Evolutionary conservation across 2,797 vertebrate species (phyloP).

Genomic region (Phataginus tricuspis): DNA sequence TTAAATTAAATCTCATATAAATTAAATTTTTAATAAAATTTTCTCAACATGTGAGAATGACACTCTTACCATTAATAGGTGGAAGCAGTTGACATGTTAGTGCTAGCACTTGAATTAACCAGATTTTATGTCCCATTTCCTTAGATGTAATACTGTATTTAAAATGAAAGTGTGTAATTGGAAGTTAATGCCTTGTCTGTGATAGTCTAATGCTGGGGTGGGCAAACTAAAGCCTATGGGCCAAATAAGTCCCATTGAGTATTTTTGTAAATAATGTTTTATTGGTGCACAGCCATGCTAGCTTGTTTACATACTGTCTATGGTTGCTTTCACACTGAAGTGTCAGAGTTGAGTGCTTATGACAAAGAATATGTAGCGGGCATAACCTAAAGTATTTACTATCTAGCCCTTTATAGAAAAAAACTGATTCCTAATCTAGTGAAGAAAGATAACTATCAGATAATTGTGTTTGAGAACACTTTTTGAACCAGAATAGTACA

Average conservation of each 20-base stretch:
- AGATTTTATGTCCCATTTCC: slow-evolving; percentile 23
- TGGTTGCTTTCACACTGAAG: neutral
- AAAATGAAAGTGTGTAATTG: slow-evolving; percentile 1
- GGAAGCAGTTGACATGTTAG: neutral
- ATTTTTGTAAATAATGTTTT: slow-evolving; percentile 47
- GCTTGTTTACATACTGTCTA: neutral
- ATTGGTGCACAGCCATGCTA: neutral
- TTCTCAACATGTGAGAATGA: neutral
- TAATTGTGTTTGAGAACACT: slow-evolving; percentile 65
- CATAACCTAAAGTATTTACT: neutral
- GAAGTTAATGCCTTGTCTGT: neutral
- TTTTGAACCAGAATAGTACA: slow-evolving; percentile 64
- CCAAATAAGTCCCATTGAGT: neutral
- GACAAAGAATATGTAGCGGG: neutral
- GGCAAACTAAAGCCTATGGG: neutral
- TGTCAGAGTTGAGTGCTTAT: neutral
- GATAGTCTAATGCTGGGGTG: neutral
- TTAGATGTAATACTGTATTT: slow-evolving; percentile 33
- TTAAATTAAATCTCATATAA: neutral
- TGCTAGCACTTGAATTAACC: neutral
- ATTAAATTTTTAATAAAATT: slow-evolving; percentile 12
- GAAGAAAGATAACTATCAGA: slow-evolving; percentile 54
- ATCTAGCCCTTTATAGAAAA: neutral
- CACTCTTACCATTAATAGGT: neutral
- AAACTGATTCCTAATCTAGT: neutral